A percentile compares a stretch with the other conserved stretches of the same genome.
Evolutionary conservation across 2,113 vertebrate genomes (phyloP).

Genomic region (Condylura cristata): DNA sequence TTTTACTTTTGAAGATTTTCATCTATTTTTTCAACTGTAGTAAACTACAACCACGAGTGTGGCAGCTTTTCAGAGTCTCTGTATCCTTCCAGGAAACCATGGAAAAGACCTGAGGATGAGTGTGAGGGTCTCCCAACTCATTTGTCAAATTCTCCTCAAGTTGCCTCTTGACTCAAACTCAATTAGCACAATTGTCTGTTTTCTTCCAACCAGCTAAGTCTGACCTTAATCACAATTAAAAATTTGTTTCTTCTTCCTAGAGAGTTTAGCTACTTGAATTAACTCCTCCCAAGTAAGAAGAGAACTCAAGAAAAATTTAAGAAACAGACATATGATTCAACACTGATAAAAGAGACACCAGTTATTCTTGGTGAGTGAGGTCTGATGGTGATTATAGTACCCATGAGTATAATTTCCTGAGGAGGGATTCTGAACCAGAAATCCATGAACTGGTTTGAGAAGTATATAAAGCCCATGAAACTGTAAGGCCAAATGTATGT

Average conservation of each 20-base stretch:
- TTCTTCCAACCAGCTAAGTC: constrained; percentile 2
- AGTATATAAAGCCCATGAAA: neutral
- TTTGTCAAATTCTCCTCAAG: constrained; percentile 21
- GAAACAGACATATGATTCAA: constrained; percentile 14
- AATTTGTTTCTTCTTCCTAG: neutral
- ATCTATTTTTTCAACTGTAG: neutral
- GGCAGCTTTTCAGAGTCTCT: constrained; percentile 8
- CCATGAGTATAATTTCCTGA: neutral
- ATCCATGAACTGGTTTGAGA: neutral
- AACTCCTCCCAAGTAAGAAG: neutral
- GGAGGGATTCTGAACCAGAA: constrained; percentile 21
- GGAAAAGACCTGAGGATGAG: neutral
- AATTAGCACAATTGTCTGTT: neutral
- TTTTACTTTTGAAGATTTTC: neutral
- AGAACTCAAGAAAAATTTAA: constrained; percentile 13
- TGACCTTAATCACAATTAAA: neutral
- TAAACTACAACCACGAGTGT: neutral
- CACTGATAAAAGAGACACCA: neutral
- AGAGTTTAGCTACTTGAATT: constrained; percentile 11
- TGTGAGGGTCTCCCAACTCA: neutral
- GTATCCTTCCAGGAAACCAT: constrained; percentile 23
- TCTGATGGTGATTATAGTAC: neutral
- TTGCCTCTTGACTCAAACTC: neutral
- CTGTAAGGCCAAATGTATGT: neutral
- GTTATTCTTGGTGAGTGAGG: neutral